Conservation (phyloP, 2,888 invertebrate species). For the Synergus umbraculus region DNA sequence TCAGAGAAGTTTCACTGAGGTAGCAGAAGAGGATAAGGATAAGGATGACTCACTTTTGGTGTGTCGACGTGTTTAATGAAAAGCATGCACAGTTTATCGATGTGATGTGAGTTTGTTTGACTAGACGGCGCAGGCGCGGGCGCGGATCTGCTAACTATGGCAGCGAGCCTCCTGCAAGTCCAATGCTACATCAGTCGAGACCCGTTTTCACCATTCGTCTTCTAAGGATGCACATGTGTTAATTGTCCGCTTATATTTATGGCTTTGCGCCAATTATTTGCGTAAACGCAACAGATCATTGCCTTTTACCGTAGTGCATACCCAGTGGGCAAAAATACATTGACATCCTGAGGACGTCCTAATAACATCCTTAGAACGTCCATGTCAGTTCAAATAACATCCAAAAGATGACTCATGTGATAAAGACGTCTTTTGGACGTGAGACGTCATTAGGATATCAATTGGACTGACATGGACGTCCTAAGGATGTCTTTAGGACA, state of each 20-base stretch:
- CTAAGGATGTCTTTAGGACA: no score
- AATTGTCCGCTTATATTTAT: conserved; percentile 70
- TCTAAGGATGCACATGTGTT: conserved; percentile 57
- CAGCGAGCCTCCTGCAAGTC: conserved; percentile 44
- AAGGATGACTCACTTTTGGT: conserved; percentile 1
- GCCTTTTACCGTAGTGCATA: neutral
- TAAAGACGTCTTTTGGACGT: no score
- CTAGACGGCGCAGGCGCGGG: neutral
- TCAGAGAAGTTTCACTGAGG: no score
- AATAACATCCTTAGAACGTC: no score
- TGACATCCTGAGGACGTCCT: no score
- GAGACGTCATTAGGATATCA: no score
- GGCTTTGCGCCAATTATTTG: conserved; percentile 67
- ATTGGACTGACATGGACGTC: no score
- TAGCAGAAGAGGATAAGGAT: no score
- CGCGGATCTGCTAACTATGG: conserved; percentile 47
- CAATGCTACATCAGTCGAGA: conserved; percentile 22
- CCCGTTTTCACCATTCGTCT: conserved; percentile 21
- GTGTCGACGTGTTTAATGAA: conserved; percentile 4
- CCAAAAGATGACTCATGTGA: no score
- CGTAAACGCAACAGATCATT: conserved; percentile 58
- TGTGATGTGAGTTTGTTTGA: conserved; percentile 15
- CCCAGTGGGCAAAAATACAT: neutral
- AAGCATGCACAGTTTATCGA: neutral
- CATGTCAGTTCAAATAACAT: no score